Evolutionary conservation across 2,113 vertebrate genomes (phyloP), one percentile per base, ranked within the genome.

Genomic region (Neomonachus schauinslandi): DNA sequence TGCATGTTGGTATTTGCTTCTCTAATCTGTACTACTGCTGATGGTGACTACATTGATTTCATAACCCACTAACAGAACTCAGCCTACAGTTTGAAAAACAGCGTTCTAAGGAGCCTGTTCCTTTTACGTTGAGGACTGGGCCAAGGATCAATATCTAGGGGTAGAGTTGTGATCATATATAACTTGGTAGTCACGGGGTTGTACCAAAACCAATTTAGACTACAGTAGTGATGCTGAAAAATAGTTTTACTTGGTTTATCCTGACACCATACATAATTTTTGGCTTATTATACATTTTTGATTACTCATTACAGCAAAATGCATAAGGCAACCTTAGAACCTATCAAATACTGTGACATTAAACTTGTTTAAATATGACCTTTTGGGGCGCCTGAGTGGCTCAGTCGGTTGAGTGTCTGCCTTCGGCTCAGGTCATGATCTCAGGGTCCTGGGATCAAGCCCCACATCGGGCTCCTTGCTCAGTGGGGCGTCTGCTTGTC

Each of bases 181-280:
- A 86, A 82, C 63, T 74, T 31, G 77, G 53, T 95, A 72, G 55
- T 89, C 26, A 65, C 19, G n/a, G n/a, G 53, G 31, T 79, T 87
- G 59, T 71, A 57, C 36, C 76, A 83, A 82, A 84, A 84, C 14
- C 36, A 89, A 13, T 51, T 65, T 46, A 71, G 59, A 71, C 69
- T 69, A 57, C 1, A 76, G 24, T 46, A 71, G 51, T 90, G 39
- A 83, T 26, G 59, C 22, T 67, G 57, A 42, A 91, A 84, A 31
- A 67, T 53, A 74, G 53, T 94, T 94, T 61, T 88, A 89, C 49
- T 85, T 84, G 36, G 46, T 42, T 94, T 88, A 67, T 57, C 74
- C 55, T 85, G 74, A 95, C 15, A n/a, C 33, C 69, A 84, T 84
- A 63, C 11, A 18, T 92, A 65, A 79, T 85, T 92, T 91, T 80